A percentile compares a stretch with the other conserved stretches of the same genome.
Conservation (phyloP, 2,113 vertebrate species). For the Lamprologus tigripictilis region DNA sequence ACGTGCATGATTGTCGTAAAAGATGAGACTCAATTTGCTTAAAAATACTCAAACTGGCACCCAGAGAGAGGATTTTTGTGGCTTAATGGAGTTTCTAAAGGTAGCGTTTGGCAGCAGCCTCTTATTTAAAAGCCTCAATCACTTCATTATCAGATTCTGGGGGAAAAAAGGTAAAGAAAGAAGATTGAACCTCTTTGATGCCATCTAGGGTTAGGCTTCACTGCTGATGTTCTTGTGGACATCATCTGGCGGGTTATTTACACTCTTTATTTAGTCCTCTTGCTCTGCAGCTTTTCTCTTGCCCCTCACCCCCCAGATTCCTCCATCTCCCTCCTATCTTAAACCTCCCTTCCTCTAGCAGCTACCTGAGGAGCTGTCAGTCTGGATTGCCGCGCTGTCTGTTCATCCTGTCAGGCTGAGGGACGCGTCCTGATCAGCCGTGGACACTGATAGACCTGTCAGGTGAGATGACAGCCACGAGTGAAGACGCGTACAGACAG, state of each 20-base stretch:
- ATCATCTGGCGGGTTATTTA: neutral
- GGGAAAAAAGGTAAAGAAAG: neutral
- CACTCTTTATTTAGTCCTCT: constrained; percentile 9
- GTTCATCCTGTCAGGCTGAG: constrained; percentile 63
- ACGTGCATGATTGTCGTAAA: constrained; percentile 21
- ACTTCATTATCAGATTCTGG: neutral
- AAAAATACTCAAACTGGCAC: constrained; percentile 20
- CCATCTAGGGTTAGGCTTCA: neutral
- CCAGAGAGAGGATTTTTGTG: neutral
- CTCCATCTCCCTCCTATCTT: neutral
- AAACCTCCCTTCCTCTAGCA: neutral
- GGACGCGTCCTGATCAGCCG: constrained; percentile 55
- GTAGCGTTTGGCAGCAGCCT: neutral
- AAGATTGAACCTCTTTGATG: neutral
- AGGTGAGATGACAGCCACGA: constrained; percentile 62
- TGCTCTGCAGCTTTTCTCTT: neutral
- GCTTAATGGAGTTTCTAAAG: constrained; percentile 11
- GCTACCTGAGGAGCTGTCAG: constrained; percentile 69
- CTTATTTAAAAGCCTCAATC: neutral
- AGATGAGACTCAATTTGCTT: constrained; percentile 35
- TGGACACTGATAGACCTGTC: constrained; percentile 72
- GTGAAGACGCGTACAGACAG: constrained; percentile 51
- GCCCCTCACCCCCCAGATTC: neutral
- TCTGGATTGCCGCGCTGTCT: constrained; percentile 54
- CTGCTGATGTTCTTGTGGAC: neutral